Base-by-base conservation (phyloP, 1,140 invertebrate species). In the Leptopilina clavipes region DNA sequence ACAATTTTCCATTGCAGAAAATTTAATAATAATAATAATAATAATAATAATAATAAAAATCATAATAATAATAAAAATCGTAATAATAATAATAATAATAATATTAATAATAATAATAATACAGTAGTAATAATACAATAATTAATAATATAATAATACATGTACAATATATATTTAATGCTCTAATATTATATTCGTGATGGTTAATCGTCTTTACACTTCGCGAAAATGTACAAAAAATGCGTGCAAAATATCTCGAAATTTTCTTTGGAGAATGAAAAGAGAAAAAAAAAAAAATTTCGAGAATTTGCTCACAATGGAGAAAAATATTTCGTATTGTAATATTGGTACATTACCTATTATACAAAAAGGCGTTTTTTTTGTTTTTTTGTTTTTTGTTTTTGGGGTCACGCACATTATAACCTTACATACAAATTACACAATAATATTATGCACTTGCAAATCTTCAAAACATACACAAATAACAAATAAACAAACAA, bases 211-310 rank as follows among this genome's bases (percentile, higher is more conserved):
- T 86, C 76, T 89, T 88, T 88, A 89, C 87, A 88, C 73, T 59
- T 84, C 74, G 78, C 76, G 80, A 79, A 79, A 89, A 86, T 87
- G 82, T 89, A 89, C 85, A 89, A 86, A 86, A 85, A 48, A 76
- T 48, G 74, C 77, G 81, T 81, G 25, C 56, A 76, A 6, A 73
- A 82, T 84, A 76, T 82, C 8, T 40, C 37, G 37, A 40, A 40
- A 40, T 40, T 40, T 40, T 40, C 7, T 40, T 40, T 31, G 25
- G 1, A n/a, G n/a, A 40, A 40, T 40, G 9, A 40, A 80, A n/a
- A n/a, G n/a, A 79, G 78, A 74, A 14, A n/a, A 1, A 12, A 19
- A 12, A 14, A 59, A 31, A 65, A 31, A 31, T 12, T 65, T 31
- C 56, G 11, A 19, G 54, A 18, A 18, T 19, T 19, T 65, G 22